These are phyloP conservation scores for Eupleurogrammus muticus DNA, from an alignment of 2,797 vertebrate species.

Conservation along the genomic window DNA sequence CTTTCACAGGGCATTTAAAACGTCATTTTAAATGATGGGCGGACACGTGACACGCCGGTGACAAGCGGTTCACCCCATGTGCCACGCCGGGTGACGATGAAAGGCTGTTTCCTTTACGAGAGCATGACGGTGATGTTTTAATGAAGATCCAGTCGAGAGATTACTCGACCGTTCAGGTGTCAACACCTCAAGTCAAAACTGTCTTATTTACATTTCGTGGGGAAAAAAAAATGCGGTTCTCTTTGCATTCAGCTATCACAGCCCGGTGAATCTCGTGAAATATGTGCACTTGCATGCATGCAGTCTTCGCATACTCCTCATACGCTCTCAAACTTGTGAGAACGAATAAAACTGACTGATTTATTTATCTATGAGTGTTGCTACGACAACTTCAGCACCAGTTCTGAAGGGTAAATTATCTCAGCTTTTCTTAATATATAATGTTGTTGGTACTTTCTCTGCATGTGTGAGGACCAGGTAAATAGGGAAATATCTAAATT, in stretches of 20 bases:
- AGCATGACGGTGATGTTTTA: slow-evolving; percentile 21
- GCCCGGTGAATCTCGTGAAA: slow-evolving; percentile 12
- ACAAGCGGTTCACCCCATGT: slow-evolving; percentile 37
- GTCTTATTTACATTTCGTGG: slow-evolving; percentile 27
- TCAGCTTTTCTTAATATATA: slow-evolving; percentile 22
- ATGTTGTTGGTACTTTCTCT: slow-evolving; percentile 22
- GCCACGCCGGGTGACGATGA: slow-evolving; percentile 38
- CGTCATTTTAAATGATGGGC: slow-evolving; percentile 41
- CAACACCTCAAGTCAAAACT: slow-evolving; percentile 16
- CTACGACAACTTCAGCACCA: slow-evolving; percentile 24
- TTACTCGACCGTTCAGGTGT: slow-evolving; percentile 32
- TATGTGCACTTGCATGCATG: slow-evolving; percentile 21
- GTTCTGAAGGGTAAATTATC: slow-evolving; percentile 17
- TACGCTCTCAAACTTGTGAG: background rate
- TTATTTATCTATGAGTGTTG: background rate
- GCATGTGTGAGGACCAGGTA: slow-evolving; percentile 63
- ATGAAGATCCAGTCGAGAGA: slow-evolving; percentile 32
- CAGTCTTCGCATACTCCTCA: background rate
- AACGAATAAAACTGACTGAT: background rate
- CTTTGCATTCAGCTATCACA: slow-evolving; percentile 12
- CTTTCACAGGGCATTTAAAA: too few species aligned
- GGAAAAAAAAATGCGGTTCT: background rate
- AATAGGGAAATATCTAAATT: slow-evolving; percentile 69
- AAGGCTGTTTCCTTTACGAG: slow-evolving; percentile 22
- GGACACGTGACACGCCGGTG: slow-evolving; percentile 23